Conservation (phyloP, 2,888 invertebrate species). For the Tanypteryx hageni region DNA sequence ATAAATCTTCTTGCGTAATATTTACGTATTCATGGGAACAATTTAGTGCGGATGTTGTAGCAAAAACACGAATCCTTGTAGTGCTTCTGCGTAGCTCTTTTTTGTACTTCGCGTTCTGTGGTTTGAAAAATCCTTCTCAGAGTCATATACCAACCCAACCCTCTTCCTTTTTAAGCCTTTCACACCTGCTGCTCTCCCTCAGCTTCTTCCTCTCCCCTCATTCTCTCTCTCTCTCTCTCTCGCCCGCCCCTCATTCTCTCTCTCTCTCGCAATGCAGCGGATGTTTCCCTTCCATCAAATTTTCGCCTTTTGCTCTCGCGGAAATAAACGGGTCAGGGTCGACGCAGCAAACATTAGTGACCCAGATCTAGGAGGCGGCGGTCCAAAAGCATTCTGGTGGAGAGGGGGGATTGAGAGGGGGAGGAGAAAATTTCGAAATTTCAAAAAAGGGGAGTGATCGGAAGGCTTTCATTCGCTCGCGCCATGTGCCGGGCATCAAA, state of each 20-base stretch:
- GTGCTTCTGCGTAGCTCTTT: too few species aligned
- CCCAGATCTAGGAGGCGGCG: neutral
- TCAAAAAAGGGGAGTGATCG: too few species aligned
- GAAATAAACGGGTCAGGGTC: slow-evolving; percentile 52
- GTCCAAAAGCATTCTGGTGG: neutral
- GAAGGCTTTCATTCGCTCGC: neutral
- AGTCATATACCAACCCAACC: too few species aligned
- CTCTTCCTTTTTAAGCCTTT: neutral
- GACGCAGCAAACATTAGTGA: slow-evolving; percentile 53
- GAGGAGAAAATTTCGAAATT: too few species aligned
- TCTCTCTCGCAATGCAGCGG: neutral
- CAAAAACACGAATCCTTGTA: too few species aligned
- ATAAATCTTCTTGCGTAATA: too few species aligned
- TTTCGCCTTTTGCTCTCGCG: neutral
- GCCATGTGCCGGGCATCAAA: neutral
- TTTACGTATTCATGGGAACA: too few species aligned
- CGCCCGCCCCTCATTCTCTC: neutral
- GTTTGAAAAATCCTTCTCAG: too few species aligned
- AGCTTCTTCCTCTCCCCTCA: neutral
- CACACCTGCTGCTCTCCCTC: neutral
- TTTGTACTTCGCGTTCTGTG: too few species aligned
- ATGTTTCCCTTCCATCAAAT: slow-evolving; percentile 3
- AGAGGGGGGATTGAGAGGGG: neutral
- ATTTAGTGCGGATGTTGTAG: too few species aligned
- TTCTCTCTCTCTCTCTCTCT: neutral